phyloP scores from a whole-genome alignment of 2,888 invertebrate genomes.

The Athalia cordata region DNA sequence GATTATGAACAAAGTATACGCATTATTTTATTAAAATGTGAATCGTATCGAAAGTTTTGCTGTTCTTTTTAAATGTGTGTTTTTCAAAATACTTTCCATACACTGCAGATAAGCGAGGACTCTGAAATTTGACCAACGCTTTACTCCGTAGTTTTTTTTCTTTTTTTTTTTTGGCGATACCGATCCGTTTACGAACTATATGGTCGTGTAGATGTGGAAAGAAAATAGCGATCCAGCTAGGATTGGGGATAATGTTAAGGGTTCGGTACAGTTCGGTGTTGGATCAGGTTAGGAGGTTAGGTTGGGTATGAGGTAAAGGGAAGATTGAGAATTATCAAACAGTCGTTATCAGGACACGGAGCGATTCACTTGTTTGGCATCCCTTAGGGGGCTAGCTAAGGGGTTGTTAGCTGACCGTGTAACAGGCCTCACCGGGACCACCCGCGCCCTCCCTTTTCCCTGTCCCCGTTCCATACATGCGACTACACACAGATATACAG shows the following conservation, averaged over 20 bases:
- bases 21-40: no score
- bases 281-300: not conserved
- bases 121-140: no score
- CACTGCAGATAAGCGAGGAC: no score
- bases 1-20: no score
- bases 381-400: conserved; percentile 62
- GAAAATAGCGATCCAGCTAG: not conserved
- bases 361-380: conserved; percentile 60
- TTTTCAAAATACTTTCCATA: no score
- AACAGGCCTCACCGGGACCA: conserved; percentile 67
- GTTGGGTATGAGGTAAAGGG: conserved; percentile 26
- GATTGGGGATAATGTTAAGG: not conserved
- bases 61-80: no score
- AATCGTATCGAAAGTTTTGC: no score
- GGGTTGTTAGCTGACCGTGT: conserved; percentile 70
- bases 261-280: not conserved
- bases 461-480: conserved; percentile 20
- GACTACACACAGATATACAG: not conserved
- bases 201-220: not conserved
- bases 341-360: conserved; percentile 61
- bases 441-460: conserved; percentile 49
- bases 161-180: no score
- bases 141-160: no score
- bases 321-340: conserved; percentile 61
- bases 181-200: no score